Percentiles rank a stretch among this genome's conserved stretches.
These are phyloP conservation scores for Pristionchus entomophagus DNA, from an alignment of 2,888 invertebrate species.

Conservation along the genomic window DNA sequence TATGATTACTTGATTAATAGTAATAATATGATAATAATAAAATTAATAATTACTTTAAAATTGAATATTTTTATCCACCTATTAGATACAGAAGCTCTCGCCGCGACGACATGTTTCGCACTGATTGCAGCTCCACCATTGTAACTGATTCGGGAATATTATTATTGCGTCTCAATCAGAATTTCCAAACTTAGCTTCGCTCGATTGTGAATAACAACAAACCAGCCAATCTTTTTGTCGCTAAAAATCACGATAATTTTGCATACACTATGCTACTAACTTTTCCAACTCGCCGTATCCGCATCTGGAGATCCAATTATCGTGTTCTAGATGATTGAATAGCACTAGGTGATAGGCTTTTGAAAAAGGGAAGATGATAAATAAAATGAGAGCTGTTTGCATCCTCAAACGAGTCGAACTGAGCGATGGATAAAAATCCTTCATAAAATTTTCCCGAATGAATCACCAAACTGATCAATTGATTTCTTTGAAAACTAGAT, in stretches of 20 bases:
- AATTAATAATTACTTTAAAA: too few species aligned
- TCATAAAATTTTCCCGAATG: neutral
- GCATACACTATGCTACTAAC: neutral
- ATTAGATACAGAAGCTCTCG: neutral
- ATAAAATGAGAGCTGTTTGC: neutral
- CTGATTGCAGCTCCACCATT: neutral
- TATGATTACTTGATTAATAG: too few species aligned
- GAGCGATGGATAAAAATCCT: neutral
- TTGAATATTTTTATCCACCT: too few species aligned
- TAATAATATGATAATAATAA: too few species aligned
- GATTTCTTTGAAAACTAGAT: too few species aligned
- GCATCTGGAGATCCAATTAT: neutral
- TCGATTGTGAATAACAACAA: neutral
- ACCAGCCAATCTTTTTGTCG: neutral
- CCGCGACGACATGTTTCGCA: neutral
- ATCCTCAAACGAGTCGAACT: neutral
- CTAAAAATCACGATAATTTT: neutral
- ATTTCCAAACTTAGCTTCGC: neutral
- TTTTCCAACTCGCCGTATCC: neutral
- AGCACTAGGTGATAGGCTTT: neutral
- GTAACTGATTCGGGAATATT: neutral
- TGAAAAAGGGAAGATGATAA: neutral
- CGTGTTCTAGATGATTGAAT: neutral
- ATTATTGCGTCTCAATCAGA: too few species aligned
- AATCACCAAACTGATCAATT: too few species aligned